Base-by-base conservation (phyloP, 37 sponge, comb jelly and placozoan species). In the Halichondria panicea region DNA sequence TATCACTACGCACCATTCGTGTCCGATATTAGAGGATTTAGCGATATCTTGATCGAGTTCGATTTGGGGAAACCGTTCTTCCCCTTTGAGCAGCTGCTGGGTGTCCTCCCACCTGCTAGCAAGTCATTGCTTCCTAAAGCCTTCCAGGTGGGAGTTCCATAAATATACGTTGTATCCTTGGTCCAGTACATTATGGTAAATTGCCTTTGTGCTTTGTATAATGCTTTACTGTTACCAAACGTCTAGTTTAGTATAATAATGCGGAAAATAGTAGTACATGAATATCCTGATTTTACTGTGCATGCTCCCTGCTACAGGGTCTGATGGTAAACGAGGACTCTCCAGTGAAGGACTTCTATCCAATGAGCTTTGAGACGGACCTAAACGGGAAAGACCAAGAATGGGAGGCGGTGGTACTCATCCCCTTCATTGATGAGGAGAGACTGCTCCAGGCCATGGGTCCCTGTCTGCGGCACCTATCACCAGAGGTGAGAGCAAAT, bases 1-100 rank as follows among this genome's bases (percentile, higher is more conserved):
- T 93, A 89, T 69, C 99, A 98, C 79, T 98, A 95, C 58, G 88
- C 99, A 4, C 99, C 99, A 21, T 98, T 82, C 83, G 89, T 98
- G 43, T 95, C 96, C 22, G 99, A 98, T 67, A 60, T 98, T 2
- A 75, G 65, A 48, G 85, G 63, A 6, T 72, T 92, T 32, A 38
- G 61, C 15, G 57, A 73, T 43, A 59, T 92, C 75, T 32, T 32
- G 43, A 78, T 93, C n/a, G 82, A 92, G 38, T 91, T 97, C 68
- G 91, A 95, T 13, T 71, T 84, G 48, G 84, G 93, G 21, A 66
- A 33, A 2, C 96, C 99, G 1, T 98, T 95, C 68, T 55, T 68
- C 31, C 99, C 99, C 38, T 98, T 89, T 74, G 79, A 98, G 76
- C 99, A 98, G 78, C 89, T 98, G 63, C 67, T 98, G 74, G 91